Conservation (phyloP, 37 sponge, comb jelly and placozoan genomes). For the Chondrilla cf. caribensis region DNA sequence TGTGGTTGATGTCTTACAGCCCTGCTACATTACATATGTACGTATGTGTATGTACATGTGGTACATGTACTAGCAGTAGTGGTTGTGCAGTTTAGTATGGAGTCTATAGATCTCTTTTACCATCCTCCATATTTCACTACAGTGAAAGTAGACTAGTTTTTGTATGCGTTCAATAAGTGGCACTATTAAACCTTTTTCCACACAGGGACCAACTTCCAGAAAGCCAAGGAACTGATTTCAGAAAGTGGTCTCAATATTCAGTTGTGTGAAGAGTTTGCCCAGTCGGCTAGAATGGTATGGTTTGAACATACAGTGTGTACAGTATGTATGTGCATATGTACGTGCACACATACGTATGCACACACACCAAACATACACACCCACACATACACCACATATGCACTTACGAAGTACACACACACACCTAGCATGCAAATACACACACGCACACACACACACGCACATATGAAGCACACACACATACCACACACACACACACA, state of each 20-base stretch:
- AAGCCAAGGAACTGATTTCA: constrained; percentile 9
- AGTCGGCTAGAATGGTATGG: constrained; percentile 11
- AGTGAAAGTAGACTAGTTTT: too few relatives aligned
- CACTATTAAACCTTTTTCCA: too few relatives aligned
- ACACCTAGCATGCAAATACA: neutral
- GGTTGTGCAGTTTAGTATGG: too few relatives aligned
- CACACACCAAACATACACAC: neutral
- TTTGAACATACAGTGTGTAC: neutral
- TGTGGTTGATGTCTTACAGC: too few relatives aligned
- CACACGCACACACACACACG: constrained; percentile 6
- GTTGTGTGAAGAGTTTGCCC: neutral
- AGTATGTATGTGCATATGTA: neutral
- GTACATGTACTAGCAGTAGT: too few relatives aligned
- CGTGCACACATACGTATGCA: neutral
- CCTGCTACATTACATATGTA: too few relatives aligned
- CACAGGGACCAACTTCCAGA: neutral
- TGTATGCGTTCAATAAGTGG: too few relatives aligned
- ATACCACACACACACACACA: constrained; percentile 5
- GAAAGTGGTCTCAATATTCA: constrained; percentile 9
- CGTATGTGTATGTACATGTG: too few relatives aligned
- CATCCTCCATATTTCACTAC: too few relatives aligned
- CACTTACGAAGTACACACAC: too few relatives aligned
- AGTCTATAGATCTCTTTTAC: too few relatives aligned
- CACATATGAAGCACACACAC: neutral
- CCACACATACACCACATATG: too few relatives aligned